Evolutionary conservation across 2,797 vertebrate genomes (phyloP), one percentile per base, ranked within the genome.

Genomic region (Poecilia picta): DNA sequence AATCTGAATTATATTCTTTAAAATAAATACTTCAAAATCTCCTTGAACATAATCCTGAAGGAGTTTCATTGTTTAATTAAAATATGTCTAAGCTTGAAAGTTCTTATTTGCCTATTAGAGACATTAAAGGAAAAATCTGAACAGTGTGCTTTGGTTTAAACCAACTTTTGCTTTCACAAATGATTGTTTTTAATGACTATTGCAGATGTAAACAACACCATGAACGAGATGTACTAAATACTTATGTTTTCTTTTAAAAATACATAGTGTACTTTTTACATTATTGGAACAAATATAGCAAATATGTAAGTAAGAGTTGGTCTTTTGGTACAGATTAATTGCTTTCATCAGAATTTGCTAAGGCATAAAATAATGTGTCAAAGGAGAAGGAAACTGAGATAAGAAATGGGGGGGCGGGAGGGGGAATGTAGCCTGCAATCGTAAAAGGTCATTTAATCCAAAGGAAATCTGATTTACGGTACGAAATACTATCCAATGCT

Each of bases 361-460:
- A 39, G 13, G 36, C 10, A 68, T 41, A 41, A 68, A 25, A 68
- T 18, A 68, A 33, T 33, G 41, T 25, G 64, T 1, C 36, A 68
- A 11, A 68, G 4, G 39, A 68, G 64, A 12, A n/a, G 23, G n/a
- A 43, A 70, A 70, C 66, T 70, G 39, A 70, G 5, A 68, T 41
- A 13, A 43, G 64, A 57, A 41, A 70, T 70, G 39, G 43, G 39
- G 41, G n/a, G n/a, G n/a, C n/a, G n/a, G n/a, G n/a, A n/a, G n/a
- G n/a, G 39, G 39, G n/a, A 43, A 43, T 70, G 23, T 70, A 43
- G 39, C 41, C 66, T n/a, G 8, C 39, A 43, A n/a, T 43, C 25
- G 23, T 43, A 25, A 70, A 70, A 70, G 66, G 25, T 72, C 13
- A 16, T 72, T n/a, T 72, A 45, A 72, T 72, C 43, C 68, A 72